Evolutionary conservation across 92 coral and sea anemone species (phyloP).

Genomic region (Bergia puertoricense): DNA sequence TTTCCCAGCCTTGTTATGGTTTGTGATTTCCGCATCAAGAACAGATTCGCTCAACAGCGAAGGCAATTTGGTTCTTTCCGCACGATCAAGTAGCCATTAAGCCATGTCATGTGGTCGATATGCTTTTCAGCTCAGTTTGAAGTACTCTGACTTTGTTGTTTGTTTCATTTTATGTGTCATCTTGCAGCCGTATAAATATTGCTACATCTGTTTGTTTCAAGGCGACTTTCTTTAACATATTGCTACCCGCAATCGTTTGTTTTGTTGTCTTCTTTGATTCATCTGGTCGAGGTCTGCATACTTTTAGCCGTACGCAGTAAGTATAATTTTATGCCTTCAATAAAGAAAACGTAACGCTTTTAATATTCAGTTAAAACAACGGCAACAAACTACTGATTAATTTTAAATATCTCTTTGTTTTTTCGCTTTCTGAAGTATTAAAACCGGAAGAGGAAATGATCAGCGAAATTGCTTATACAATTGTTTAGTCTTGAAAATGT

Average conservation of each 20-base stretch:
- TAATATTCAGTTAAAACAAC: not conserved
- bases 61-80: constrained; percentile 6
- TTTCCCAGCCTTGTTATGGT: not conserved
- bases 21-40: constrained; percentile 13
- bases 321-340: too few relatives aligned
- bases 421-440: not conserved
- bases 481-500: not conserved
- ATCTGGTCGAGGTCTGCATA: not conserved
- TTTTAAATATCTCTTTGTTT: not conserved
- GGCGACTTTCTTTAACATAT: not conserved
- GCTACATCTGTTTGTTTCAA: not conserved
- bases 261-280: not conserved
- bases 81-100: not conserved
- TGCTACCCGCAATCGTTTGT: not conserved
- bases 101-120: not conserved
- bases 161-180: not conserved
- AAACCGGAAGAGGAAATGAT: too few relatives aligned
- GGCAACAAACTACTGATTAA: not conserved
- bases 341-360: not conserved
- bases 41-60: not conserved
- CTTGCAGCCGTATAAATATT: not conserved
- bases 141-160: not conserved
- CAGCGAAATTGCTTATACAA: not conserved
- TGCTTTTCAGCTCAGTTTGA: not conserved
- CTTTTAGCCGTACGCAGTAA: too few relatives aligned